Evolutionary conservation across 2,113 vertebrate genomes (phyloP), one percentile per base, ranked within the genome.

Genomic region (Ornithorhynchus anatinus): DNA sequence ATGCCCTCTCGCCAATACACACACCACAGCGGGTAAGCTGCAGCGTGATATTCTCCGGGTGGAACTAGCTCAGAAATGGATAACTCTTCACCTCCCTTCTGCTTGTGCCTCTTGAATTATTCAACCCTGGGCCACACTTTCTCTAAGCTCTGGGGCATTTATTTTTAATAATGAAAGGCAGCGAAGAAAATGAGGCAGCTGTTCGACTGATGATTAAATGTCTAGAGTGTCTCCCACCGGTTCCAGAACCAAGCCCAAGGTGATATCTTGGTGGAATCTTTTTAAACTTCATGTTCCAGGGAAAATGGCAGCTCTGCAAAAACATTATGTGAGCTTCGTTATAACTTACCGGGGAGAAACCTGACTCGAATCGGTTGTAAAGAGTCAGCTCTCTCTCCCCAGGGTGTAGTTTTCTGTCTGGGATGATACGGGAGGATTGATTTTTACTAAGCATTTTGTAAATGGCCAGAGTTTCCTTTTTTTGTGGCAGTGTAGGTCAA

Each of bases 1-100:
- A 99, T 40, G 96, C 96, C 13, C 87, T 99, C 72, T 99, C 98
- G 59, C 98, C 98, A 14, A 98, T 99, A 86, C 97, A 98, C 89
- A 99, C 96, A 31, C 98, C 98, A 33, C 96, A 96, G 88, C 92
- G 94, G 93, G 98, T 99, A 93, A 89, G 94, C 52, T 58, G 57
- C 73, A 75, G 48, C 40, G 5, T 23, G 74, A 52, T 38, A 5
- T 1, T 66, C 69, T 43, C 3, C 60, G 50, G 51, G 65, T 67
- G 69, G 61, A 0, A n/a, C 42, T 2, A 27, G 31, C 37, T 6
- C 64, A 37, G 40, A 84, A 44, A 0, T 35, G 43, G 42, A 14
- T 39, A 57, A 73, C 39, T 65, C 6, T 37, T 71, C 1, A 43
- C 53, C 31, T 56, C 65, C 57, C 54, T 60, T 25, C 23, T 86